Evolutionary conservation across 2,888 invertebrate genomes (phyloP).

Genomic region (Osmoderma eremita): DNA sequence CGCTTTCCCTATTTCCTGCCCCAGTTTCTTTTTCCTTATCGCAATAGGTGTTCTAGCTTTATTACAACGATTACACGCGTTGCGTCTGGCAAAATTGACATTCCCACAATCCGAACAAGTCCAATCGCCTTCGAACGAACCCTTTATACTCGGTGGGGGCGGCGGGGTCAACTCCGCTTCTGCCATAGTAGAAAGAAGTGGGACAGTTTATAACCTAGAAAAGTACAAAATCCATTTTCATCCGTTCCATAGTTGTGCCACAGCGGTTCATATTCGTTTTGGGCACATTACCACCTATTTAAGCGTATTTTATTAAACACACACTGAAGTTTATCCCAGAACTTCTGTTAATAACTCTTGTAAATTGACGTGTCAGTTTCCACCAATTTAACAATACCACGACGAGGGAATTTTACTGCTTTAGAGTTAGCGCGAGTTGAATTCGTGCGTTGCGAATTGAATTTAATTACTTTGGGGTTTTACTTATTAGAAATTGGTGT

Average conservation of each 20-base stretch:
- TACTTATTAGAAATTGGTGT: neutral
- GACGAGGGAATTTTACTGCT: neutral
- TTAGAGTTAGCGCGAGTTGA: too few relatives aligned
- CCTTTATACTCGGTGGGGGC: conserved; percentile 57
- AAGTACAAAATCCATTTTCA: conserved; percentile 9
- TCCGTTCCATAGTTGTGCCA: too few relatives aligned
- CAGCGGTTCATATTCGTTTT: too few relatives aligned
- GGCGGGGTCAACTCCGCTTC: conserved; percentile 58
- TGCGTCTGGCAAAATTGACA: conserved; percentile 92
- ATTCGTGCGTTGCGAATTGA: too few relatives aligned
- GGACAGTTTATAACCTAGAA: conserved; percentile 35
- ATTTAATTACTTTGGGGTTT: too few relatives aligned
- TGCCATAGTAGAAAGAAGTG: conserved; percentile 51
- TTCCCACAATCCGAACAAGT: conserved; percentile 85
- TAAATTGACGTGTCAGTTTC: conserved; percentile 15
- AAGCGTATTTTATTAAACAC: neutral
- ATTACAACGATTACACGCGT: conserved; percentile 91
- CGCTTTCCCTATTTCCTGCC: conserved; percentile 97
- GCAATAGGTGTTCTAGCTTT: conserved; percentile 70
- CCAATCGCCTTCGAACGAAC: conserved; percentile 69
- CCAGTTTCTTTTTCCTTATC: conserved; percentile 82
- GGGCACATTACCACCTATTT: neutral
- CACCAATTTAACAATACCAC: neutral
- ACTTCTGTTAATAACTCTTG: neutral
- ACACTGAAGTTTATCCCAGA: neutral